Percentiles rank a stretch among this genome's conserved stretches.
These are phyloP conservation scores for Hypsopygia costalis DNA, from an alignment of 2,888 invertebrate genomes.

Conservation along the genomic window DNA sequence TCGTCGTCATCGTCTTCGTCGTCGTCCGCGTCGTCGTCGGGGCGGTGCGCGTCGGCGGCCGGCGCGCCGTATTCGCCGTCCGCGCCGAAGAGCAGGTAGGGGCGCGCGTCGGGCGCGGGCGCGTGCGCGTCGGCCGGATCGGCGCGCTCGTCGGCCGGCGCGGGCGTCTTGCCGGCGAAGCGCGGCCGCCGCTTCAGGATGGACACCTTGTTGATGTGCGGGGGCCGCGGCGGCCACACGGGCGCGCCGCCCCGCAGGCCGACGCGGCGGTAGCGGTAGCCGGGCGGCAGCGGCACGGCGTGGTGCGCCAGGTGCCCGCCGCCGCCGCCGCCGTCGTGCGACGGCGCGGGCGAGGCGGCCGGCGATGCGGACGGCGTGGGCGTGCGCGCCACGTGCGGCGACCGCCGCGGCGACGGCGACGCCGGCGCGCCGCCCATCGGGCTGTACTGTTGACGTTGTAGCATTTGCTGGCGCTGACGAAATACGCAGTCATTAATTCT, in stretches of 20 bases:
- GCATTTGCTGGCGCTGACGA: conserved; percentile 66
- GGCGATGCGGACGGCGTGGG: conserved; percentile 63
- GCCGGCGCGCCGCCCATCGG: conserved; percentile 77
- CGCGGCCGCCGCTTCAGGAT: conserved; percentile 78
- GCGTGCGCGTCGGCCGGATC: conserved; percentile 17
- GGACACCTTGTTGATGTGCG: conserved; percentile 76
- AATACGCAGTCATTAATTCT: neutral
- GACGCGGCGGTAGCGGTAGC: conserved; percentile 81
- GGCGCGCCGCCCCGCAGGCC: conserved; percentile 85
- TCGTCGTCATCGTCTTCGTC: conserved; percentile 54
- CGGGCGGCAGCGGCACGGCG: conserved; percentile 78
- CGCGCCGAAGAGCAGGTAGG: conserved; percentile 18
- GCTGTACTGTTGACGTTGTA: conserved; percentile 74
- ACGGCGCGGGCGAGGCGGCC: conserved; percentile 62
- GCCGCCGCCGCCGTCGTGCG: conserved; percentile 45
- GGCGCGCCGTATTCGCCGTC: conserved; percentile 80
- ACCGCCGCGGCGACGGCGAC: conserved; percentile 79
- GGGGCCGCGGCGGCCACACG: conserved; percentile 78
- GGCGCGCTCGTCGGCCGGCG: conserved; percentile 27
- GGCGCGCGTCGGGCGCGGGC: conserved; percentile 7
- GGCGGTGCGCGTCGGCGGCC: conserved; percentile 19
- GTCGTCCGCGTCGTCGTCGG: conserved; percentile 41
- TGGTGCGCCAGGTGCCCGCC: conserved; percentile 75
- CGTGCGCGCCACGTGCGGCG: conserved; percentile 77
- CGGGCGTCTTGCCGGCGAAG: conserved; percentile 48